Conservation (phyloP, 2,888 invertebrate genomes). For the Melanophora roralis region DNA sequence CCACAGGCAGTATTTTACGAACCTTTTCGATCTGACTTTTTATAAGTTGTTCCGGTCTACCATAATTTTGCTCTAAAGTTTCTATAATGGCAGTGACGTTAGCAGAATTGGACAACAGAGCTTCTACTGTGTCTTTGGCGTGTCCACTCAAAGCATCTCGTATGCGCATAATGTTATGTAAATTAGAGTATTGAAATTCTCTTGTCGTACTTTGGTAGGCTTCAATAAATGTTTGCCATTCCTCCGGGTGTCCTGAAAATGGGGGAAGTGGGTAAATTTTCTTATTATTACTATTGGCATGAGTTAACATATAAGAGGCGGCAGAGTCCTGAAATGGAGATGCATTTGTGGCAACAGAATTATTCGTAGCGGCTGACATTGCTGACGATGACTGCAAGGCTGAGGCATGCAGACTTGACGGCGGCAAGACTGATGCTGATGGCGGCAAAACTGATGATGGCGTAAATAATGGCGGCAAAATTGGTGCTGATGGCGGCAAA, state of each 20-base stretch:
- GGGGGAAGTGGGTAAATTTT: conserved; percentile 25
- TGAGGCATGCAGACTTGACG: background rate
- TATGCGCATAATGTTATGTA: conserved; percentile 29
- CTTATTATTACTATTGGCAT: background rate
- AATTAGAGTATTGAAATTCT: conserved; percentile 15
- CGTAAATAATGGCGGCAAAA: background rate
- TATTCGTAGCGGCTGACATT: background rate
- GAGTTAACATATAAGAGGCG: background rate
- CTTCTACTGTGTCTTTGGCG: conserved; percentile 27
- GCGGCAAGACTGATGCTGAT: background rate
- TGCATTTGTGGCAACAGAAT: background rate
- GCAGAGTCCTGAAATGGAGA: background rate
- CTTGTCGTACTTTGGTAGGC: conserved; percentile 5
- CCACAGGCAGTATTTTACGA: background rate
- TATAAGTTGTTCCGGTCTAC: conserved; percentile 27
- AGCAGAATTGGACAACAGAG: conserved; percentile 1
- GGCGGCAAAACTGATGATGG: background rate
- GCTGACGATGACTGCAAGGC: background rate
- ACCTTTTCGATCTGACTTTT: conserved; percentile 29
- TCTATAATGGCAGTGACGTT: conserved; percentile 32
- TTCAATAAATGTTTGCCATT: conserved; percentile 29
- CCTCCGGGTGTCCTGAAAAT: conserved; percentile 29
- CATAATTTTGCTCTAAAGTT: conserved; percentile 8
- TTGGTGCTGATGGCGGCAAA: background rate
- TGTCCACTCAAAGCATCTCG: conserved; percentile 20